Evolutionary conservation across 2,113 vertebrate species (phyloP).

Genomic region (Atractosteus spatula): DNA sequence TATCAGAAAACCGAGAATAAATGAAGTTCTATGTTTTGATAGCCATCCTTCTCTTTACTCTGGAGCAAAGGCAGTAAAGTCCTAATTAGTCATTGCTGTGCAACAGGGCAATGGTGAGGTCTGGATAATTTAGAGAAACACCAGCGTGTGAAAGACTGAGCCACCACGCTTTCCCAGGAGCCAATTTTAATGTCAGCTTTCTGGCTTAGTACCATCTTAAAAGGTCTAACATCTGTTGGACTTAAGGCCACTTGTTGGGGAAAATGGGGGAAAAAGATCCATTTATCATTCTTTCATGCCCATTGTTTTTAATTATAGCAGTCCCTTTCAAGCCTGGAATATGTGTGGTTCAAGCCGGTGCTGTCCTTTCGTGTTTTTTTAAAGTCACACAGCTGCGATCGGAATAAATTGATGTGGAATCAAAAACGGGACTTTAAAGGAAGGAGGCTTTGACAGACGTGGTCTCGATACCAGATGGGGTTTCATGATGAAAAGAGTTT

Average conservation of each 20-base stretch:
- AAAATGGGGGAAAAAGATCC: slow-evolving; percentile 68
- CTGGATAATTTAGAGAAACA: slow-evolving; percentile 11
- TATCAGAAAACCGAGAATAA: too few relatives aligned
- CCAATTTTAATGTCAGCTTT: slow-evolving; percentile 61
- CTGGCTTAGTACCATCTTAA: slow-evolving; percentile 79
- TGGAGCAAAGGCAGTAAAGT: too few relatives aligned
- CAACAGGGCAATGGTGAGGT: too few relatives aligned
- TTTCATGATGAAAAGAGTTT: slow-evolving; percentile 98
- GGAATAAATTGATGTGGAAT: slow-evolving; percentile 95
- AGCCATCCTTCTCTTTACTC: too few relatives aligned
- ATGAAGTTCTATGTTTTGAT: too few relatives aligned
- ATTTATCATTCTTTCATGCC: slow-evolving; percentile 88
- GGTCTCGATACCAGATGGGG: slow-evolving; percentile 97
- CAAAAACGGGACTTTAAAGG: slow-evolving; percentile 96
- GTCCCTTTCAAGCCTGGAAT: slow-evolving; percentile 83
- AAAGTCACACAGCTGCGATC: slow-evolving; percentile 92
- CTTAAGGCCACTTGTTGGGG: slow-evolving; percentile 77
- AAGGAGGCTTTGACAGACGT: slow-evolving; percentile 94
- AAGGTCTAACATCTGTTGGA: slow-evolving; percentile 88
- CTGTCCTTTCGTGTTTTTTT: slow-evolving; percentile 74
- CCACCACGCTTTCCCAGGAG: slow-evolving; percentile 14
- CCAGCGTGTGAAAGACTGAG: slow-evolving; percentile 1
- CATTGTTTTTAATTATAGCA: slow-evolving; percentile 95
- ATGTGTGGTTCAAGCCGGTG: slow-evolving; percentile 81
- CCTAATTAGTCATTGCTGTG: too few relatives aligned